A percentile compares a stretch with the other conserved stretches of the same genome.
phyloP scores from a whole-genome alignment of 2,888 invertebrate species.

The Iselma pallidipennis region DNA sequence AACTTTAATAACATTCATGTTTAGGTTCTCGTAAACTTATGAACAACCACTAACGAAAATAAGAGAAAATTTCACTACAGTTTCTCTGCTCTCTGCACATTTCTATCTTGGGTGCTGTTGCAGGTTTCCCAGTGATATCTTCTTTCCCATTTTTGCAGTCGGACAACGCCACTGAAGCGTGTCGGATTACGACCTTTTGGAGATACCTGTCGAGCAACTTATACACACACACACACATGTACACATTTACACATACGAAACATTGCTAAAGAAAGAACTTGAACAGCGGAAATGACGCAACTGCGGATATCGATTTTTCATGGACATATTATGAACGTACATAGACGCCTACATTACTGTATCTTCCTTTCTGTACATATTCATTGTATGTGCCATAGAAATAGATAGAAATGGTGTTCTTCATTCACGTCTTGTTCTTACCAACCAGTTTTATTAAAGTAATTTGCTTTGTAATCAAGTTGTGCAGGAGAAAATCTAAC shows the following conservation, averaged over 20 bases:
- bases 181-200: conserved; percentile 32
- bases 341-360: conserved; percentile 17
- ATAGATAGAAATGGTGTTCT: neutral
- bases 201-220: conserved; percentile 39
- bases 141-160: conserved; percentile 27
- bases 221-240: neutral
- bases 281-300: conserved; percentile 41
- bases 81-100: neutral
- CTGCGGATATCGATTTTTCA: conserved; percentile 36
- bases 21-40: conserved; percentile 15
- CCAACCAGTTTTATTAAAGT: conserved; percentile 17
- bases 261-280: conserved; percentile 24
- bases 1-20: neutral
- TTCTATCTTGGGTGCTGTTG: neutral
- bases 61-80: neutral
- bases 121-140: conserved; percentile 29
- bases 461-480: conserved; percentile 20
- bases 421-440: conserved; percentile 15
- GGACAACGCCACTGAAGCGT: conserved; percentile 32
- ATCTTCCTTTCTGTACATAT: conserved; percentile 15
- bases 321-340: conserved; percentile 19
- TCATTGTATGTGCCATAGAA: neutral
- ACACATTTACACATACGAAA: neutral
- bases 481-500: conserved; percentile 6
- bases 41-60: neutral